A percentile compares a stretch with the other conserved stretches of the same genome.
Evolutionary conservation across 2,113 vertebrate genomes (phyloP).

Genomic region (Microtus oregoni): DNA sequence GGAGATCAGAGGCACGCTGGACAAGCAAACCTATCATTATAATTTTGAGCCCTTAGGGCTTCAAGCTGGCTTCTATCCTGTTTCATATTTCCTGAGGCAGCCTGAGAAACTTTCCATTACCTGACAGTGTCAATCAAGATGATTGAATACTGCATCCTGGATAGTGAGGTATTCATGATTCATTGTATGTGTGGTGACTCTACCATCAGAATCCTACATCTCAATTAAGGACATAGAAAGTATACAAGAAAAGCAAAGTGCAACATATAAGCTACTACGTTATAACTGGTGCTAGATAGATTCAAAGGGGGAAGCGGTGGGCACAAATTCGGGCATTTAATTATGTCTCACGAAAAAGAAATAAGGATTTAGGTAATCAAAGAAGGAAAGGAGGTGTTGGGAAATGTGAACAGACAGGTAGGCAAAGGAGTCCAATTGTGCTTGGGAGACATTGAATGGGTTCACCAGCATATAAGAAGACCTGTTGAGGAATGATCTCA

Average conservation of each 20-base stretch:
- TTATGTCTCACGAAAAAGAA: neutral
- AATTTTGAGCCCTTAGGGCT: neutral
- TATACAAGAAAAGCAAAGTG: neutral
- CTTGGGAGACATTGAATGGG: neutral
- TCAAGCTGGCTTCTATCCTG: neutral
- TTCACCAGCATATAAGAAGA: neutral
- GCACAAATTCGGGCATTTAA: neutral
- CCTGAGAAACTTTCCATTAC: neutral
- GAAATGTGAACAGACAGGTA: neutral
- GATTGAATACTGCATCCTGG: neutral
- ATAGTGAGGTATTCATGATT: neutral
- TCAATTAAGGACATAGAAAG: neutral
- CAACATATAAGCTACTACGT: neutral
- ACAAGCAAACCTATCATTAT: neutral
- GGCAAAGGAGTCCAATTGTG: neutral
- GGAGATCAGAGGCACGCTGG: neutral
- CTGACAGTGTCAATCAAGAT: neutral
- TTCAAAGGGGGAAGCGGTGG: slow-evolving; percentile 9
- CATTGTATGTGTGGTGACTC: neutral
- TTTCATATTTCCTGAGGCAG: slow-evolving; percentile 26
- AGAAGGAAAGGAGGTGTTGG: neutral
- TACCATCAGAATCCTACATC: slow-evolving; percentile 5
- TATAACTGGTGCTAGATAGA: neutral
- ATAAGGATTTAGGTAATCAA: slow-evolving; percentile 6
- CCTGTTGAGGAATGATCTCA: neutral